Evolutionary conservation across 2,113 vertebrate species (phyloP).

Genomic region (Anarrhichthys ocellatus): DNA sequence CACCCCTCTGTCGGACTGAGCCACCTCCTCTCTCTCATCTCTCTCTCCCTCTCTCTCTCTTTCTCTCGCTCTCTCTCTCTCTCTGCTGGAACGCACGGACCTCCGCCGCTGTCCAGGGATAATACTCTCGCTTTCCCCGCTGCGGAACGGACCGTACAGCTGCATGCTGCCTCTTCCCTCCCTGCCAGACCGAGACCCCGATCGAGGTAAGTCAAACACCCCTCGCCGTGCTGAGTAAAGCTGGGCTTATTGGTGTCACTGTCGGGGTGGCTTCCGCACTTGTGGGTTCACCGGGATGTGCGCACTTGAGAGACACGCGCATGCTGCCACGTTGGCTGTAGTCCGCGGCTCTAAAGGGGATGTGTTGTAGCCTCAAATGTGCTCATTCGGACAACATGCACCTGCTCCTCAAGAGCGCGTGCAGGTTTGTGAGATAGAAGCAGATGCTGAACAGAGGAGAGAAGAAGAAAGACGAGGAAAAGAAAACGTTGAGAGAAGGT

Average conservation of each 20-base stretch:
- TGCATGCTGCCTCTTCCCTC: constrained; percentile 31
- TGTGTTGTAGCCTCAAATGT: background rate
- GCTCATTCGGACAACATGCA: background rate
- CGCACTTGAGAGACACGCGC: constrained; percentile 31
- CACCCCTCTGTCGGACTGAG: constrained; percentile 38
- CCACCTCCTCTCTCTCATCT: constrained; percentile 1
- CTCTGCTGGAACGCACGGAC: constrained; percentile 67
- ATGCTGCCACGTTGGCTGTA: constrained; percentile 36
- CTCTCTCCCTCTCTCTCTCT: background rate
- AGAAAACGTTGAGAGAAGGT: background rate
- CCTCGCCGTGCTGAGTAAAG: background rate
- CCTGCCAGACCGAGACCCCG: constrained; percentile 30
- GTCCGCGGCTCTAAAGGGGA: background rate
- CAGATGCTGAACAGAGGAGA: background rate
- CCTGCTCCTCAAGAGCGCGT: background rate
- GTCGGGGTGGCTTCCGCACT: constrained; percentile 23
- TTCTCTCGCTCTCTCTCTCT: constrained; percentile 29
- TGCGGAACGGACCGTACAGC: constrained; percentile 62
- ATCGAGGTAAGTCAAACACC: constrained; percentile 57
- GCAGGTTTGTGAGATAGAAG: background rate
- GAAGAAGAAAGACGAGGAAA: background rate
- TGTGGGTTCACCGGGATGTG: constrained; percentile 42
- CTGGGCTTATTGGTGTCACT: constrained; percentile 10
- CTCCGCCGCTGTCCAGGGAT: constrained; percentile 64
- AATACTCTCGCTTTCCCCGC: constrained; percentile 60